Base-by-base conservation (phyloP, 2,888 invertebrate genomes). In the Trichogramma evanescens region DNA sequence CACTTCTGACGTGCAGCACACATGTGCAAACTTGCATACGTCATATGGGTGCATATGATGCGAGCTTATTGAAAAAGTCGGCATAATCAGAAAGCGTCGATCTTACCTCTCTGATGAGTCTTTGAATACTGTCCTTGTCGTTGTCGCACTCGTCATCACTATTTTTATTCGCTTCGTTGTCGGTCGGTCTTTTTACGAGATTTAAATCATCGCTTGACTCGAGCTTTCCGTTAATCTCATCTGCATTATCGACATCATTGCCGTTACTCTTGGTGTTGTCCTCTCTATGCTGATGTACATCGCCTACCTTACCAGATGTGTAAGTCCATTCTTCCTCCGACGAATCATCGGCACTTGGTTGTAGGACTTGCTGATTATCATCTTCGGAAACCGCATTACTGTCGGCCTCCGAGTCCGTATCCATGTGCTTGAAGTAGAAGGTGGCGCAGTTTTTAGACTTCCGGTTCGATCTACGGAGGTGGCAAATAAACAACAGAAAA, bases 351-450 rank as follows among this genome's bases (percentile, higher is more conserved):
- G 65, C 67, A 77, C 55, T 10, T 5, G 3, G 39, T 4, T 45
- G 46, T 26, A 54, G 61, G 8, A 50, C 41, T 41, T n/a, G 26
- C 53, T 58, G 53, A 6, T 26, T 53, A 1, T 10, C 46, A n/a
- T 62, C 57, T 66, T 65, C 72, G 6, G 66, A 59, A 38, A 62
- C 65, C 54, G 61, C 67, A 51, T 65, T 65, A 50, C 71, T 69
- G 71, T 88, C 86, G 74, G 84, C 82, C 75, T 92, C 92, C 8
- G 90, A 89, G 76, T 93, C 93, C 9, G 92, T 93, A 75, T 93
- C 93, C 77, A 86, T 84, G 77, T 93, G 93, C 76, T 85, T 89
- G 78, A 91, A 92, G 79, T 93, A 92, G 78, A 89, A 92, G 64
- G 87, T 91, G 67, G 87, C 93, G 75, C 87, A 84, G 76, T 92